These are phyloP conservation scores for Eutrigla gurnardus DNA, from an alignment of 2,797 vertebrate genomes.

Conservation along the genomic window DNA sequence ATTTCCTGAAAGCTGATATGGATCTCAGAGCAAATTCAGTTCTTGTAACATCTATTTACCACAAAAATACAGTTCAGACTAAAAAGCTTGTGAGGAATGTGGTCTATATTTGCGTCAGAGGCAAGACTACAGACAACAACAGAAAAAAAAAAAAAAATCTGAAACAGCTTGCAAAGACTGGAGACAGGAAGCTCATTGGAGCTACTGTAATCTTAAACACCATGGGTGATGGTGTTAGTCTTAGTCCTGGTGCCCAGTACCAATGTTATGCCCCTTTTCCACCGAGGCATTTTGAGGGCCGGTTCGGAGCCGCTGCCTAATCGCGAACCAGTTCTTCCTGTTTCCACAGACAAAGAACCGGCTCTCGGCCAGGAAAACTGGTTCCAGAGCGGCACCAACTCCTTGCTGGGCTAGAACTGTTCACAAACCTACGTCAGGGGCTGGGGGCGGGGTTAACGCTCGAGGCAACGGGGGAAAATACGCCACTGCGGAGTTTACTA, in stretches of 20 bases:
- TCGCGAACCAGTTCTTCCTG: too few species aligned
- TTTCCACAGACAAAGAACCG: too few species aligned
- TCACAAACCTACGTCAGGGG: too few species aligned
- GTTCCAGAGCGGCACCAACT: too few species aligned
- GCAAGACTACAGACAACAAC: not conserved
- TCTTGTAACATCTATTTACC: not conserved
- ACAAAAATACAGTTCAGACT: not conserved
- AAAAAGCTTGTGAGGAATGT: conserved; percentile 4
- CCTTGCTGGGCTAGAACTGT: too few species aligned
- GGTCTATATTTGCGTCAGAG: not conserved
- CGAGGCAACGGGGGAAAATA: too few species aligned
- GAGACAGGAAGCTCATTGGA: not conserved
- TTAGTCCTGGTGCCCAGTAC: not conserved
- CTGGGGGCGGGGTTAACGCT: too few species aligned
- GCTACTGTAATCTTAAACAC: not conserved
- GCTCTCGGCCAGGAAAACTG: too few species aligned
- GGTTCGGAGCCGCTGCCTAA: too few species aligned
- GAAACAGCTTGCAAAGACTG: not conserved
- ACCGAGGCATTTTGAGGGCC: too few species aligned
- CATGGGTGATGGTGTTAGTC: not conserved
- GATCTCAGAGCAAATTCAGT: not conserved
- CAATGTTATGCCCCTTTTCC: too few species aligned
- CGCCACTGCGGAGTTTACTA: too few species aligned
- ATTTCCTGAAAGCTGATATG: not conserved
- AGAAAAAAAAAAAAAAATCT: conserved; percentile 1